These are phyloP conservation scores for Pimephales promelas DNA, from an alignment of 2,113 vertebrate species.

Conservation along the genomic window DNA sequence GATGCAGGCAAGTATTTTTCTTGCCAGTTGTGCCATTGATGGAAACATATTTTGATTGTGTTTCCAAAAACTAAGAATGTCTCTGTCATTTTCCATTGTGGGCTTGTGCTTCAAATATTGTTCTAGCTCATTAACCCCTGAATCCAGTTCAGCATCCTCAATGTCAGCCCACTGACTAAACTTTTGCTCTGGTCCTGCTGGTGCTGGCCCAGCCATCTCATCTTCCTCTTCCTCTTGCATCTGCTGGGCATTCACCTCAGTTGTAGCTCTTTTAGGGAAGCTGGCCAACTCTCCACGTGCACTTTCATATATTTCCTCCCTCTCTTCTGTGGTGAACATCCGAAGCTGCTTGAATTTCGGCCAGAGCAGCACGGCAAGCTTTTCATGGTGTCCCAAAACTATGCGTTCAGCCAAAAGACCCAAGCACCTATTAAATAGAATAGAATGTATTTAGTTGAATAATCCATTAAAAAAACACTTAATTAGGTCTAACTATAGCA, in stretches of 20 bases:
- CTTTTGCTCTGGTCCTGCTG: not conserved
- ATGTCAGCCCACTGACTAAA: not conserved
- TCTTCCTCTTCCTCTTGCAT: not conserved
- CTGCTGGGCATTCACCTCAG: slow-evolving; percentile 7
- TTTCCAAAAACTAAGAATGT: not conserved
- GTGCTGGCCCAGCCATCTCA: not conserved
- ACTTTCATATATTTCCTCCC: too few relatives aligned
- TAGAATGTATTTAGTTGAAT: not conserved
- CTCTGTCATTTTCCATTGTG: not conserved
- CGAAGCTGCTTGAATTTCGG: not conserved
- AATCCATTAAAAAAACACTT: not conserved
- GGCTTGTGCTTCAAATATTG: not conserved
- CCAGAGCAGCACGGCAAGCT: not conserved
- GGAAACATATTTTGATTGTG: not conserved
- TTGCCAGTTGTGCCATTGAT: not conserved
- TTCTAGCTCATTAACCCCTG: not conserved
- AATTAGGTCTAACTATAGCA: not conserved
- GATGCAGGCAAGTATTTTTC: not conserved
- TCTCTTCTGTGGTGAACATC: too few relatives aligned
- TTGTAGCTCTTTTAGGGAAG: not conserved
- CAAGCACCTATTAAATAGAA: not conserved
- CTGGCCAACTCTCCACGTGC: not conserved
- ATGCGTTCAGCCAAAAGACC: not conserved
- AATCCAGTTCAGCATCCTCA: not conserved
- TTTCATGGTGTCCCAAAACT: not conserved